These are phyloP conservation scores for Sympetrum striolatum DNA, from an alignment of 2,888 invertebrate species.

Conservation along the genomic window DNA sequence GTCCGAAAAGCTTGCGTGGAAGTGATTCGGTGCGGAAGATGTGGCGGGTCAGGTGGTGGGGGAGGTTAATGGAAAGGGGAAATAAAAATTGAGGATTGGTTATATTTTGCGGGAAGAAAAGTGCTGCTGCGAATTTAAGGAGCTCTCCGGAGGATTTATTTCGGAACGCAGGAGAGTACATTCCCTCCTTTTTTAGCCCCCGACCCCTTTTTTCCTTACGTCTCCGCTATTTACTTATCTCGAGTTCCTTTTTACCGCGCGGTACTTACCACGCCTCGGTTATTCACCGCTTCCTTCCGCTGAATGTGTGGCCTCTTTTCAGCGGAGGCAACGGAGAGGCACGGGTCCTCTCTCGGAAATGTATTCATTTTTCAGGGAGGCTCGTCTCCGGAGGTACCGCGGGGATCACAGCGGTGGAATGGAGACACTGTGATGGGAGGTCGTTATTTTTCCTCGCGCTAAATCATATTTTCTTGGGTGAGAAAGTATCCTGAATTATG, in stretches of 20 bases:
- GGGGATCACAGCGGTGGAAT: no score
- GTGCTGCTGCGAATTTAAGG: conserved; percentile 35
- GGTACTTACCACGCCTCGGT: neutral
- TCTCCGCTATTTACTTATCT: neutral
- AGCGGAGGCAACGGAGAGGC: no score
- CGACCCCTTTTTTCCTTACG: neutral
- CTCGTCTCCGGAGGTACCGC: no score
- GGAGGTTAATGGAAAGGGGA: conserved; percentile 10
- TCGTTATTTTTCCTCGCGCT: no score
- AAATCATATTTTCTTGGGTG: no score
- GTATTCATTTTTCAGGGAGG: no score
- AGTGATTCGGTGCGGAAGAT: neutral
- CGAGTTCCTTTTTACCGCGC: neutral
- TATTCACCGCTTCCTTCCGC: neutral
- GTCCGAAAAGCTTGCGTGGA: neutral
- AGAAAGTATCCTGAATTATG: no score
- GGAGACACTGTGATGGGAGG: no score
- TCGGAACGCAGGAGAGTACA: neutral
- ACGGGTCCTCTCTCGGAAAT: no score
- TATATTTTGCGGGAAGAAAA: conserved; percentile 7
- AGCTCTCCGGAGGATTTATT: neutral
- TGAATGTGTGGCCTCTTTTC: neutral
- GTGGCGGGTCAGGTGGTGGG: neutral
- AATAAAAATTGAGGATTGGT: conserved; percentile 15
- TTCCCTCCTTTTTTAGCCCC: neutral